Evolutionary conservation across 2,113 vertebrate species (phyloP).

Genomic region (Numenius arquata): DNA sequence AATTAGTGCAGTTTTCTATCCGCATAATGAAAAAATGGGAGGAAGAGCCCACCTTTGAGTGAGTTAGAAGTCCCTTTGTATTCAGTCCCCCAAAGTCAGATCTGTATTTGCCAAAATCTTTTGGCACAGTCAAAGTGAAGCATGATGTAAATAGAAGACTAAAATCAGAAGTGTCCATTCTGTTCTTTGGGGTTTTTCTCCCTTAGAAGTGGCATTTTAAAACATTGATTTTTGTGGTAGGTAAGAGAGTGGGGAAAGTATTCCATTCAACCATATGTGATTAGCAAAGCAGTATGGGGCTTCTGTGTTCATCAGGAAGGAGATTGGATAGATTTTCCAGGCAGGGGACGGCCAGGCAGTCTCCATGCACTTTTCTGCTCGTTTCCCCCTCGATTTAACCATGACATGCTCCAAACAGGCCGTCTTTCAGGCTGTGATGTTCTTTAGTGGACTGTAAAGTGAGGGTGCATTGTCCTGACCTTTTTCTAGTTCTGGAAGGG

Average conservation of each 20-base stretch:
- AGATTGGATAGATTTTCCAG: background rate
- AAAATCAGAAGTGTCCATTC: background rate
- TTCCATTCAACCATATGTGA: fast-evolving
- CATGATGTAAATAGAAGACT: background rate
- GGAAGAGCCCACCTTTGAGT: background rate
- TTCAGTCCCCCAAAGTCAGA: background rate
- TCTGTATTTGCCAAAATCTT: background rate
- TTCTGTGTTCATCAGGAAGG: background rate
- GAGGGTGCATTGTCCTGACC: background rate
- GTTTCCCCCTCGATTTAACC: background rate
- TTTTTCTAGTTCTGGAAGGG: background rate
- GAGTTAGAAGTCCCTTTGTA: background rate
- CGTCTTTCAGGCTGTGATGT: background rate
- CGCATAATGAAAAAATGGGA: background rate
- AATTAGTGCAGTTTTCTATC: background rate
- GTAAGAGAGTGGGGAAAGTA: background rate
- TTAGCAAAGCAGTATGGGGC: background rate
- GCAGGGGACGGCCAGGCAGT: background rate
- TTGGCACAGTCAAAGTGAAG: background rate
- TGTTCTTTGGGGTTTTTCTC: background rate
- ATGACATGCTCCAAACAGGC: background rate
- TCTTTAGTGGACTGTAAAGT: background rate
- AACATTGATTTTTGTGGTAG: background rate
- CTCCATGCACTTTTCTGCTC: background rate
- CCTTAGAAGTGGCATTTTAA: background rate